Evolutionary conservation across 1,140 invertebrate species (phyloP).

Genomic region (Brachionus sp.): DNA sequence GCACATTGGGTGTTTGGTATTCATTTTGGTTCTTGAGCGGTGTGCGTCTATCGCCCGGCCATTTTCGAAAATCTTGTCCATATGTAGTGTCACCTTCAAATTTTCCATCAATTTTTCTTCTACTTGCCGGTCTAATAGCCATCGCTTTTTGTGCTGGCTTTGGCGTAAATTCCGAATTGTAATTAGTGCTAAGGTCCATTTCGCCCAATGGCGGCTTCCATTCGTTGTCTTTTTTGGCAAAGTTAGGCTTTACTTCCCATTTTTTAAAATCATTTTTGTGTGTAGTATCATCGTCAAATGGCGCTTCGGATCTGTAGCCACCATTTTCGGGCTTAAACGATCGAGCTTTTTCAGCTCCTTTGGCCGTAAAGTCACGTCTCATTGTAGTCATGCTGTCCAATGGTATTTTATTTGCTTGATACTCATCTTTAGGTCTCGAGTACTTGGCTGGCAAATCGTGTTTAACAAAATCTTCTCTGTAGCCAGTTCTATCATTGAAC

Average conservation of each 20-base stretch:
- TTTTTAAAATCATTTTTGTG: conserved; percentile 55
- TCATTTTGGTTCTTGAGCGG: conserved; percentile 49
- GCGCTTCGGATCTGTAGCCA: conserved; percentile 52
- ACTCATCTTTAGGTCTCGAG: conserved; percentile 49
- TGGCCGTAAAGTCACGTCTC: conserved; percentile 55
- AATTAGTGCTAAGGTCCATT: conserved; percentile 58
- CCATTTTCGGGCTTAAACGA: conserved; percentile 50
- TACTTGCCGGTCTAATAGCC: conserved; percentile 47
- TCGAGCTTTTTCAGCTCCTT: conserved; percentile 48
- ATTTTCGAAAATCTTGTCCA: conserved; percentile 55
- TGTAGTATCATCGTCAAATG: conserved; percentile 56
- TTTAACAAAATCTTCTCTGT: conserved; percentile 55
- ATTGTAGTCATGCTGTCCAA: conserved; percentile 57
- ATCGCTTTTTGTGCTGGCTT: conserved; percentile 49
- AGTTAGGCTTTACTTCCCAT: conserved; percentile 54
- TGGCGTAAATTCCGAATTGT: conserved; percentile 50
- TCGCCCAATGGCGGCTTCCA: conserved; percentile 56
- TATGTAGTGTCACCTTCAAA: conserved; percentile 59
- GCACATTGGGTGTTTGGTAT: conserved; percentile 54
- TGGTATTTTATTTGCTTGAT: conserved; percentile 48
- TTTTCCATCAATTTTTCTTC: conserved; percentile 48
- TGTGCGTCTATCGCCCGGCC: conserved; percentile 51
- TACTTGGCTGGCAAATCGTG: conserved; percentile 52
- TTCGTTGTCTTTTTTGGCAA: conserved; percentile 50
- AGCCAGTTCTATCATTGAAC: conserved; percentile 56